Evolutionary conservation across 2,113 vertebrate species (phyloP), one percentile per base, ranked within the genome.

Genomic region (Gavialis gangeticus): DNA sequence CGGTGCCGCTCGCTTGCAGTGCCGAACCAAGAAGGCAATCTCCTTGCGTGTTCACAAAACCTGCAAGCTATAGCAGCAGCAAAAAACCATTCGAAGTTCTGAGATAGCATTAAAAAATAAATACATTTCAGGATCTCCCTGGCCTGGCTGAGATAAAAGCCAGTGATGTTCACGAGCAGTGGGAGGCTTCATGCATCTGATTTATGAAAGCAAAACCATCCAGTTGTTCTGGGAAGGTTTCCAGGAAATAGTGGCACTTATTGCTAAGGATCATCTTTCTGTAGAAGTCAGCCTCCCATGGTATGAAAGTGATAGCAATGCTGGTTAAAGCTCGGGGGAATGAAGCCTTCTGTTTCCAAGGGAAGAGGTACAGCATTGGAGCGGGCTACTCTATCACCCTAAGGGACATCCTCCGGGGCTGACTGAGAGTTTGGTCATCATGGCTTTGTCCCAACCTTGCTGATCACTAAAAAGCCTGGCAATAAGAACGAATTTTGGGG

Each of bases 181-280:
- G 77, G 89, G 87, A 93, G 75, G 58, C 94, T 78, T 91, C 91
- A 82, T 91, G 85, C 91, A 84, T 82, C 90, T 93, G 18, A 9
- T 96, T 92, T 96, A 73, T 73, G 69, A 73, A 73, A 24, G 80
- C 91, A 93, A 95, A 82, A 69, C 55, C 58, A 89, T 73, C 69
- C 69, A 73, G 75, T 88, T 66, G 80, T 91, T 94, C 30, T 64
- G 96, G 69, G 90, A 96, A 96, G 95, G 84, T 55, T 88, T 95
- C 91, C 89, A 96, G 84, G 83, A 85, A 94, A 95, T 90, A 62
- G 56, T 79, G 84, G 56, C 78, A 85, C 71, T 46, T 93, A 55
- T 18, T 79, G 57, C 90, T 88, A 84, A 81, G 67, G 79, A 94
- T 69, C 80, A 77, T 17, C 60, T 75, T 62, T 91, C 57, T 89